phyloP scores from a whole-genome alignment of 2,113 vertebrate genomes.

The Diphyllodes magnificus region DNA sequence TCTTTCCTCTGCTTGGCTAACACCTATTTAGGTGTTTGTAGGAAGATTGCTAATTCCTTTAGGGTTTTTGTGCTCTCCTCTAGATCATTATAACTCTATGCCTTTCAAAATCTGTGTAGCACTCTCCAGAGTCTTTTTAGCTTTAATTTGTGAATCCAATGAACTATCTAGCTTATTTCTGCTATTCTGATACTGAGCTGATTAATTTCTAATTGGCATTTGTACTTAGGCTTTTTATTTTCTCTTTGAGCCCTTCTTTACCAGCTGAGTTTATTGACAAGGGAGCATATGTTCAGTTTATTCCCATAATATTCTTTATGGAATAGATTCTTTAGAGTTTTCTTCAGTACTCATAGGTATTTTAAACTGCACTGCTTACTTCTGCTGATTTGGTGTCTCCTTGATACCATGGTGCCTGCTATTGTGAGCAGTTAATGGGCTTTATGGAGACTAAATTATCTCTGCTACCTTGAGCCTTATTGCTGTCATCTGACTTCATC shows the following conservation, averaged over 20 bases:
- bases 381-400: neutral
- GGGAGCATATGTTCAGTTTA: neutral
- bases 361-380: neutral
- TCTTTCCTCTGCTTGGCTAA: fast-evolving
- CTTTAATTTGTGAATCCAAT: neutral
- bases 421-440: neutral
- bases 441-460: neutral
- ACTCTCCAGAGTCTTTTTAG: neutral
- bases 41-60: neutral
- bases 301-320: neutral
- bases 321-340: neutral
- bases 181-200: neutral
- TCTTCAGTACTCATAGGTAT: neutral
- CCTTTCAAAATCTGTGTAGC: neutral
- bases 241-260: neutral
- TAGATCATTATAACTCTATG: neutral
- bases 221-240: neutral
- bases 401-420: neutral
- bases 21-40: neutral
- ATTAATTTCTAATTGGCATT: neutral
- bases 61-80: neutral
- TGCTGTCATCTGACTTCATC: neutral
- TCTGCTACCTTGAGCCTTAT: neutral
- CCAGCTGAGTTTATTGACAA: neutral
- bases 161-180: neutral